phyloP scores from a whole-genome alignment of 2,888 invertebrate genomes.

The Nebria salina region DNA sequence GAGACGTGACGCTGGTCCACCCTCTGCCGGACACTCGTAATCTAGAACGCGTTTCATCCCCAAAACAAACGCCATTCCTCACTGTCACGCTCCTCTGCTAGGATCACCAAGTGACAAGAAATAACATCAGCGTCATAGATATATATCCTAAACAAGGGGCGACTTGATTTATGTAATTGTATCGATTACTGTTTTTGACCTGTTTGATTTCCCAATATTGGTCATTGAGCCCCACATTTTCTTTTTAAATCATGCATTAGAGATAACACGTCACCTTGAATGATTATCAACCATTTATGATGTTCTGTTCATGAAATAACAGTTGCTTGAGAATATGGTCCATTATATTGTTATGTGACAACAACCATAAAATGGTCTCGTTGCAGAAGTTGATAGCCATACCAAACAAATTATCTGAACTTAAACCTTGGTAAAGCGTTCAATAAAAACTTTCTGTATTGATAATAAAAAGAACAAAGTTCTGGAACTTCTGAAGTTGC shows the following conservation, averaged over 20 bases:
- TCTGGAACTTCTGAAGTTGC: constrained; percentile 6
- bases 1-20: constrained; percentile 16
- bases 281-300: neutral
- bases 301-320: neutral
- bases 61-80: constrained; percentile 51
- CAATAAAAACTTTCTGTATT: constrained; percentile 42
- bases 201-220: constrained; percentile 5
- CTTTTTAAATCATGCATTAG: no score
- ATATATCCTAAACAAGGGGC: neutral
- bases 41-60: constrained; percentile 47
- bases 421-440: constrained; percentile 32
- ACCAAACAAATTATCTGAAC: constrained; percentile 39
- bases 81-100: constrained; percentile 49
- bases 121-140: neutral
- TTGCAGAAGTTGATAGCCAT: neutral
- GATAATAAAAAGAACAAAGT: constrained; percentile 43
- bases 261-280: no score
- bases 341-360: neutral
- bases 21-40: constrained; percentile 36
- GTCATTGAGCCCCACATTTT: no score
- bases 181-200: constrained; percentile 23
- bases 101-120: constrained; percentile 16
- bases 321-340: neutral
- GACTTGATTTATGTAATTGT: constrained; percentile 42
- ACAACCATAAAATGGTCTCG: neutral